Base-by-base conservation (phyloP, 2,888 invertebrate species). In the Ceratothoa steindachneri region DNA sequence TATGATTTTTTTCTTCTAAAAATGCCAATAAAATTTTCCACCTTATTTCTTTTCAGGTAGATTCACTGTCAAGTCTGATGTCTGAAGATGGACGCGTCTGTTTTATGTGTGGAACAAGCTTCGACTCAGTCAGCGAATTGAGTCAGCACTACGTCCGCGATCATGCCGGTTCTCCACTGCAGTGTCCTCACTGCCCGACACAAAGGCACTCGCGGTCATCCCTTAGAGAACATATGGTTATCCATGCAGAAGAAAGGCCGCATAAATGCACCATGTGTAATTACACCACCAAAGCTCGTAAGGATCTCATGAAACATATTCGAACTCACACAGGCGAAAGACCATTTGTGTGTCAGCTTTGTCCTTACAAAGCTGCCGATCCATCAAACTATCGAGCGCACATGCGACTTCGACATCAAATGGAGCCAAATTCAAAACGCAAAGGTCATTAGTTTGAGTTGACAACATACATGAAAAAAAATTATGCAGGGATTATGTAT, bases 261-360 rank as follows among this genome's bases (percentile, higher is more conserved):
- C 70, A 71, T 52, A 69, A 66, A 3, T 75, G 75, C 19, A 52
- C 31, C 15, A 69, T 68, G 24, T 75, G 75, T 51, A 67, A 29
- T 5, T 72, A 73, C 31, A 65, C 70, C 24, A 73, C 70, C 19
- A 72, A 69, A 52, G 70, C 55, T 27, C 24, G 67, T n/a, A 53
- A 66, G 1, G 72, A 75, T 53, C 53, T 75, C 66, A 70, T 75
- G 19, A 75, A 75, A 60, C 73, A 73, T 30, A 19, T 75, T 30
- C 72, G 73, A 19, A 75, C 69, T 51, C 75, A 75, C 67, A 72
- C 75, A 7, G 73, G 75, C 7, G 73, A 75, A 27, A 27, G 75
- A 30, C 73, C 75, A 2, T 73, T 73, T 30, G 41, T 67, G 0
- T 75, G 75, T 60, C 55, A 55, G 7, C n/a, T 70, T 30, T 75